Percentiles rank a stretch among this genome's conserved stretches.
phyloP scores from a whole-genome alignment of 2,113 vertebrate species.

The Cebidichthys violaceus region DNA sequence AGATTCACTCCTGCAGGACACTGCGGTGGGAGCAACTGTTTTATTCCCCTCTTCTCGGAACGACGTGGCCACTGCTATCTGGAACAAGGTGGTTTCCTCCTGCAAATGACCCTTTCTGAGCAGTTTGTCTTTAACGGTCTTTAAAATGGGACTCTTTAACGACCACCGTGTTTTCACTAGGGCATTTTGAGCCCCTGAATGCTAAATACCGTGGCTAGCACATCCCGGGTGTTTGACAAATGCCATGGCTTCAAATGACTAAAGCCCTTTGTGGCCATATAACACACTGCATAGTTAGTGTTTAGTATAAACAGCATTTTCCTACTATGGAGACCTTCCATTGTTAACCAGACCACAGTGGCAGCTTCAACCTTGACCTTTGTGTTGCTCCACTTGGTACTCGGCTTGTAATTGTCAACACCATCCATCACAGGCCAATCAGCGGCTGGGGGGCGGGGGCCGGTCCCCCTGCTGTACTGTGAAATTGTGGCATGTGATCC shows the following conservation, averaged over 20 bases:
- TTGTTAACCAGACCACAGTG: constrained; percentile 76
- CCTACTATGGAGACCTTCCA: constrained; percentile 71
- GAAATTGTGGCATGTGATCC: constrained; percentile 87
- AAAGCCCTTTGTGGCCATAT: constrained; percentile 50
- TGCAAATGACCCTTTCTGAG: constrained; percentile 4
- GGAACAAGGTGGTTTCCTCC: constrained; percentile 31
- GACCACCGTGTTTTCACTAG: constrained; percentile 1
- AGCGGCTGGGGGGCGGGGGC: constrained; percentile 50
- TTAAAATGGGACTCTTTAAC: background rate
- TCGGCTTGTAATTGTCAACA: constrained; percentile 82
- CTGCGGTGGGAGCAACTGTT: constrained; percentile 61
- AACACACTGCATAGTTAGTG: constrained; percentile 46
- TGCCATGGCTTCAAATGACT: constrained; percentile 59
- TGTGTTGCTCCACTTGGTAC: constrained; percentile 78
- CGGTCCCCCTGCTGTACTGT: constrained; percentile 80
- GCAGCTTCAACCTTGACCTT: constrained; percentile 82
- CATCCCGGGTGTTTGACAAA: constrained; percentile 31
- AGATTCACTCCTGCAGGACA: constrained; percentile 77
- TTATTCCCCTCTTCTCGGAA: constrained; percentile 36
- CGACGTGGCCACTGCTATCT: constrained; percentile 35
- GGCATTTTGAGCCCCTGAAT: constrained; percentile 2
- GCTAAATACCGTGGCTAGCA: constrained; percentile 16
- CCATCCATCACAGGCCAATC: constrained; percentile 76
- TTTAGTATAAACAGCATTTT: constrained; percentile 61
- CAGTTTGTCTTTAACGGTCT: background rate